Evolutionary conservation across 2,113 vertebrate species (phyloP).

Genomic region (Dasyornis broadbenti): DNA sequence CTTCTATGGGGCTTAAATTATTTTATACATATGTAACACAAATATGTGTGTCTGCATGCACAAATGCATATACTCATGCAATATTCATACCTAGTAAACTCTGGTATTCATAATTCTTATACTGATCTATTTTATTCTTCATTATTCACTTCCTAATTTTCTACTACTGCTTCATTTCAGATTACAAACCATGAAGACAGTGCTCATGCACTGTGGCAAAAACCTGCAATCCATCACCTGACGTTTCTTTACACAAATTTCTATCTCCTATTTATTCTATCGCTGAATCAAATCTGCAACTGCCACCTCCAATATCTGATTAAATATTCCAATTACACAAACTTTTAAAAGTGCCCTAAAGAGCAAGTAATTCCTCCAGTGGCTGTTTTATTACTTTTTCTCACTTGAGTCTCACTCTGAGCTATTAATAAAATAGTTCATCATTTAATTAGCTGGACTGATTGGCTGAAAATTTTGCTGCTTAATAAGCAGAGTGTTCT

Average conservation of each 20-base stretch:
- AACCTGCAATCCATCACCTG: neutral
- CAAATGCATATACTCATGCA: neutral
- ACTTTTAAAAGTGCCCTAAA: neutral
- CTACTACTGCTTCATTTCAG: neutral
- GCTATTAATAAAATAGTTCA: conserved; percentile 3
- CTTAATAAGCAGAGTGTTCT: neutral
- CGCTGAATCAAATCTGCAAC: conserved; percentile 19
- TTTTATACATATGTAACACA: neutral
- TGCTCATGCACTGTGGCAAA: neutral
- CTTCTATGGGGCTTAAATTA: neutral
- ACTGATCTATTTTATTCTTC: neutral
- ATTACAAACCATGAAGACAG: neutral
- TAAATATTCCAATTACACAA: neutral
- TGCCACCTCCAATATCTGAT: neutral
- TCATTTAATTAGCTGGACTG: conserved; percentile 12
- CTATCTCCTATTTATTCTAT: neutral
- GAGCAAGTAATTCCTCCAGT: neutral
- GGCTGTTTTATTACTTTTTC: conserved; percentile 5
- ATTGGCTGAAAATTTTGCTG: neutral
- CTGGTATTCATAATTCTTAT: neutral
- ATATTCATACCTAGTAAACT: neutral
- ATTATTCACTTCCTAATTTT: neutral
- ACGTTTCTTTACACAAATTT: neutral
- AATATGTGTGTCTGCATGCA: neutral
- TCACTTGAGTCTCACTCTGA: neutral